Conservation (phyloP, 2,888 invertebrate species). For the Latrodectus elegans region DNA sequence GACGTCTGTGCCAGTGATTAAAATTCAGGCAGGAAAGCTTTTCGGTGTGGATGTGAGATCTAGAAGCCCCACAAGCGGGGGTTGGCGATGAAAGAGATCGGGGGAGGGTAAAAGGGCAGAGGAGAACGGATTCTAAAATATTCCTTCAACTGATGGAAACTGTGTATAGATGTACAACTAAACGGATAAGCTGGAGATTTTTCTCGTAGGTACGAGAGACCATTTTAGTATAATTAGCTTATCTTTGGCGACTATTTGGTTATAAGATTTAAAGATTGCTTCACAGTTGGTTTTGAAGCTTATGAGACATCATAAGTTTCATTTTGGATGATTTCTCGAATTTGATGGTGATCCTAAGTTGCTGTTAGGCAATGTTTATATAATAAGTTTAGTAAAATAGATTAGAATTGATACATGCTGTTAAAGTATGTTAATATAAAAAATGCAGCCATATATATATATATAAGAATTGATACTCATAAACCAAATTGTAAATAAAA, state of each 20-base stretch:
- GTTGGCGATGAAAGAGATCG: background rate
- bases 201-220: background rate
- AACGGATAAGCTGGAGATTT: constrained; percentile 45
- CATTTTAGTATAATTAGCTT: background rate
- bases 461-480: too few relatives aligned
- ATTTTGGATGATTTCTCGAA: too few relatives aligned
- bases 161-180: constrained; percentile 17
- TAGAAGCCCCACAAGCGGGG: background rate
- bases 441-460: too few relatives aligned
- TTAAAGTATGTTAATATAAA: too few relatives aligned
- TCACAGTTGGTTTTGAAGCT: too few relatives aligned
- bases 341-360: too few relatives aligned
- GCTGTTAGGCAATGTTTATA: too few relatives aligned
- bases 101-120: background rate
- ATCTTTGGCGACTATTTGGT: background rate
- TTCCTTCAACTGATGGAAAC: background rate
- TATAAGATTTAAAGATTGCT: background rate
- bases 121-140: background rate
- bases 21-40: constrained; percentile 41
- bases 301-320: too few relatives aligned
- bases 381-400: too few relatives aligned
- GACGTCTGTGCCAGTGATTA: constrained; percentile 47
- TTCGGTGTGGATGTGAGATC: background rate
- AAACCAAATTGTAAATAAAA: too few relatives aligned
- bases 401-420: too few relatives aligned